Conservation (phyloP, 2,888 invertebrate genomes). For the Calameuta filiformis region DNA sequence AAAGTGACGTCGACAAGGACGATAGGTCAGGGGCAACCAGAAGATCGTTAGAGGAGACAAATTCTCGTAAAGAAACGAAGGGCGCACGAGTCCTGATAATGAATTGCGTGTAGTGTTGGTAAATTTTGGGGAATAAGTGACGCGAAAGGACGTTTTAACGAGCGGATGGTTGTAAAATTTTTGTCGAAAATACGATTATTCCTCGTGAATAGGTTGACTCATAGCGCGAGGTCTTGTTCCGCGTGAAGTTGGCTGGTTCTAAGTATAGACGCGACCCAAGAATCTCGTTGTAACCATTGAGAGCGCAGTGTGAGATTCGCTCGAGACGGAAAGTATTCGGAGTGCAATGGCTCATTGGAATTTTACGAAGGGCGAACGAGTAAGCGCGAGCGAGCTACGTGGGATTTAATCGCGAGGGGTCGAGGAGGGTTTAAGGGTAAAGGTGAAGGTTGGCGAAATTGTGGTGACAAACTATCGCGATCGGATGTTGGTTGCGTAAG, state of each 20-base stretch:
- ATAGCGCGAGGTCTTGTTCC: not conserved
- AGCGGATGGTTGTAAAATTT: not conserved
- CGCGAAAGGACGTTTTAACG: not conserved
- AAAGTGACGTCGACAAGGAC: not conserved
- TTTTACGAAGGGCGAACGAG: not conserved
- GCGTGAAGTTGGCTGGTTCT: not conserved
- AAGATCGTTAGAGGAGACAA: not conserved
- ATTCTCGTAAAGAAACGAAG: not conserved
- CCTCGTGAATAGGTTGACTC: not conserved
- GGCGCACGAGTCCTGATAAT: not conserved
- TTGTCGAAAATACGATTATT: not conserved
- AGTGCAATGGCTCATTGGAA: not conserved
- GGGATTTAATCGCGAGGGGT: not conserved
- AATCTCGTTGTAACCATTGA: not conserved
- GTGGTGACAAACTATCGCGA: not conserved
- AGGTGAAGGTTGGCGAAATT: not conserved
- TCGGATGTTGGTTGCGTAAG: not conserved
- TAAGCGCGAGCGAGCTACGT: not conserved
- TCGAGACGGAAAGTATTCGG: not conserved
- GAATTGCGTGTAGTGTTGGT: not conserved
- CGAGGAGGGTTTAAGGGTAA: not conserved
- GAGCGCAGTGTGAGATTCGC: not conserved
- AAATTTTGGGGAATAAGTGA: not conserved
- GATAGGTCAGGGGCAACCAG: not conserved
- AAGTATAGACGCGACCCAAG: not conserved